Conservation (phyloP, 2,797 vertebrate genomes). For the Acanthornis magna region DNA sequence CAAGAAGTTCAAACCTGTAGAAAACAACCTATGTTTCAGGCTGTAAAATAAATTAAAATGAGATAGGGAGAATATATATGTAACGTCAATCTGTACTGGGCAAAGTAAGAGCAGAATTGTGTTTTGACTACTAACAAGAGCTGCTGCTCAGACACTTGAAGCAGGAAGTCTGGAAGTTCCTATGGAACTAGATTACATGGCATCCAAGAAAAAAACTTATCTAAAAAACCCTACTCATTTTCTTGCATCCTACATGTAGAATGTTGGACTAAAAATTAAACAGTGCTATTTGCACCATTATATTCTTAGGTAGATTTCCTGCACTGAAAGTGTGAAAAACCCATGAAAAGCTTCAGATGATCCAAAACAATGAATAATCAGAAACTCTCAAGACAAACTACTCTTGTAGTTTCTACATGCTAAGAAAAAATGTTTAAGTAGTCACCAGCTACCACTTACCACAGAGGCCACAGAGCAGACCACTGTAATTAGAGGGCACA, state of each 20-base stretch:
- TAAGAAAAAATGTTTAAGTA: not conserved
- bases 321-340: not conserved
- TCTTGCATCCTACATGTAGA: not conserved
- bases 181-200: not conserved
- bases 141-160: not conserved
- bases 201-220: not conserved
- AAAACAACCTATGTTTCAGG: not conserved
- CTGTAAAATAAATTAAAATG: not conserved
- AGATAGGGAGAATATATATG: not conserved
- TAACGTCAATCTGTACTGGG: not conserved
- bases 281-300: not conserved
- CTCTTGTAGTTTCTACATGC: not conserved
- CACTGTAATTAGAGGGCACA: constrained; percentile 77
- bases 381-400: not conserved
- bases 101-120: not conserved
- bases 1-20: not conserved
- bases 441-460: constrained; percentile 73
- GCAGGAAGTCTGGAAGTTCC: not conserved
- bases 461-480: constrained; percentile 86
- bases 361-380: not conserved
- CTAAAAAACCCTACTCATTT: not conserved
- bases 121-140: not conserved
- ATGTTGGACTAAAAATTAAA: not conserved
- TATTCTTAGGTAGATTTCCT: not conserved
- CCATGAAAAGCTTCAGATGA: not conserved